Percentiles rank a stretch among this genome's conserved stretches.
phyloP scores from a whole-genome alignment of 2,113 vertebrate genomes.

The Notarius quadriscutis region DNA sequence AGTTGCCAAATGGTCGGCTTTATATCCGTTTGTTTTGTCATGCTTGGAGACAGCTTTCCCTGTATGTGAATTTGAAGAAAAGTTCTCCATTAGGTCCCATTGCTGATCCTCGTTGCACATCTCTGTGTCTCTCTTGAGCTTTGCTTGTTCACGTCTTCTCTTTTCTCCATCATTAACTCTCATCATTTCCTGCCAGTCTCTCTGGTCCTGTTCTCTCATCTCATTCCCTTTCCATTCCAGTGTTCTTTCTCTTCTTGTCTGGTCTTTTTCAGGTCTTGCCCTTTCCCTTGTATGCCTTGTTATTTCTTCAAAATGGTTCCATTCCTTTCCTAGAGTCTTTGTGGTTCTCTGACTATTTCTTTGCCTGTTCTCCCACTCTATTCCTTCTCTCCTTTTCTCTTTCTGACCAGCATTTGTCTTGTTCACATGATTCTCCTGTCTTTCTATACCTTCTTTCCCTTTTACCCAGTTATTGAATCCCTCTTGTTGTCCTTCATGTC shows the following conservation, averaged over 20 bases:
- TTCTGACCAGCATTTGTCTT: conserved; percentile 29
- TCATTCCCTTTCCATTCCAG: conserved; percentile 7
- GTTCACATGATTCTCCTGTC: conserved; percentile 55
- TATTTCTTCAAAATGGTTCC: neutral
- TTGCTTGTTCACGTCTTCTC: conserved; percentile 55
- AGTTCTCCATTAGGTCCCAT: conserved; percentile 32
- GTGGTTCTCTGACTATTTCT: conserved; percentile 67
- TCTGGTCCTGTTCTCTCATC: neutral
- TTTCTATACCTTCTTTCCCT: neutral
- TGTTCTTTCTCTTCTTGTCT: conserved; percentile 35
- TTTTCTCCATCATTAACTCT: conserved; percentile 37
- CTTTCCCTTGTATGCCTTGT: neutral
- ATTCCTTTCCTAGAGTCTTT: conserved; percentile 27
- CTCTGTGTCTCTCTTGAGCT: neutral
- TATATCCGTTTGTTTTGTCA: neutral
- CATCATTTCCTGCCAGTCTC: neutral
- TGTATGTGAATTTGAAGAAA: conserved; percentile 8
- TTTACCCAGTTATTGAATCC: conserved; percentile 8
- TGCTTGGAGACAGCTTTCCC: conserved; percentile 11
- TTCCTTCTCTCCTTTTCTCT: conserved; percentile 30
- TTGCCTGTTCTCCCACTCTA: conserved; percentile 53
- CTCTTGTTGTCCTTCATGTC: conserved; percentile 13
- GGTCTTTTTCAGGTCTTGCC: conserved; percentile 36
- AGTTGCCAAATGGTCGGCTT: neutral
- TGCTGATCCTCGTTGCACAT: conserved; percentile 38